These are phyloP conservation scores for Folsomia manolachei DNA, from an alignment of 2,888 invertebrate species.

Conservation along the genomic window DNA sequence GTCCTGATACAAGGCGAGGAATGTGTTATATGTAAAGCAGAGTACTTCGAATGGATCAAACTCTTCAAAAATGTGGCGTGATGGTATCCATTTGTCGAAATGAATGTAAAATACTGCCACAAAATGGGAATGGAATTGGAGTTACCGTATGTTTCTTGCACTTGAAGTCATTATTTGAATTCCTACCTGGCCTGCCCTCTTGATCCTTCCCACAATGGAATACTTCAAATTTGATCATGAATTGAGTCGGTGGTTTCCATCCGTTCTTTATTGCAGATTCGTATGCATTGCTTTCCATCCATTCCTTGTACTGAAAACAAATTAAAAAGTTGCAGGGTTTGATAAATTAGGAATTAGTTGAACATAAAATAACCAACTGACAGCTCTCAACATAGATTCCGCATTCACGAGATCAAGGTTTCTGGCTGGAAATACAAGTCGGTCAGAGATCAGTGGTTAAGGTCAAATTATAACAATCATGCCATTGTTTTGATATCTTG, in stretches of 20 bases:
- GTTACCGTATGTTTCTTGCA: not conserved
- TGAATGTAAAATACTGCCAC: constrained; percentile 31
- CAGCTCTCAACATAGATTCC: constrained; percentile 32
- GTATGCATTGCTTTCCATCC: constrained; percentile 29
- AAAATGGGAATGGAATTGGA: not conserved
- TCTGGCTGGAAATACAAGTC: constrained; percentile 28
- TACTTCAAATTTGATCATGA: constrained; percentile 30
- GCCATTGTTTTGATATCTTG: no score
- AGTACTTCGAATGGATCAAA: constrained; percentile 31
- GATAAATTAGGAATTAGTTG: no score
- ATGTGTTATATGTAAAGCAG: constrained; percentile 27
- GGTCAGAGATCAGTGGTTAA: no score
- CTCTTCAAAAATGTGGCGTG: constrained; percentile 29
- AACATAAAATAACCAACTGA: constrained; percentile 20
- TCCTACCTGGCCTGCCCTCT: constrained; percentile 39
- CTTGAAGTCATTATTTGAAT: no score
- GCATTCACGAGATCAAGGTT: constrained; percentile 32
- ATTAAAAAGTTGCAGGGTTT: no score
- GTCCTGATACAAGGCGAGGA: constrained; percentile 23
- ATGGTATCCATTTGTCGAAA: constrained; percentile 32
- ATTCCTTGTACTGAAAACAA: constrained; percentile 27
- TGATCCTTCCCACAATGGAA: constrained; percentile 29
- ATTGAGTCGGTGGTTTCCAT: constrained; percentile 29
- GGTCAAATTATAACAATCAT: no score
- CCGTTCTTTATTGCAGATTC: constrained; percentile 9